These are phyloP conservation scores for Aporophyla lueneburgensis DNA, from an alignment of 2,888 invertebrate species.

Conservation along the genomic window DNA sequence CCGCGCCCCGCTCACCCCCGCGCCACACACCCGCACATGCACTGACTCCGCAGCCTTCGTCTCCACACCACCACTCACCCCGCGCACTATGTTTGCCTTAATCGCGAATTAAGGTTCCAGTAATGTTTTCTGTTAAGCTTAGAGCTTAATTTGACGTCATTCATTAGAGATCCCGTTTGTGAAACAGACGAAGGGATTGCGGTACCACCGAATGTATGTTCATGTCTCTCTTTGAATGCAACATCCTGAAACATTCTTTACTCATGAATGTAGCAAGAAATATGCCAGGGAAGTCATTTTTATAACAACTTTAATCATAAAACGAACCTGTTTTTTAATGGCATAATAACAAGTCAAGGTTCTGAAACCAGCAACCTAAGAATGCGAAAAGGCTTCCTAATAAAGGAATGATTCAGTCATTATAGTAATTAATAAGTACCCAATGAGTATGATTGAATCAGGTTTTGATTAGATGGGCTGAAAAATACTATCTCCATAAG, in stretches of 20 bases:
- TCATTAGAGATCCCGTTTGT: conserved; percentile 82
- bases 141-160: conserved; percentile 88
- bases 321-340: conserved; percentile 1
- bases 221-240: conserved; percentile 44
- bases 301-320: not conserved
- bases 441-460: not conserved
- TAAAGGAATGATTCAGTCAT: not conserved
- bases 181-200: conserved; percentile 73
- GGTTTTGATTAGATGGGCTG: not conserved
- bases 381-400: not conserved
- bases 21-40: conserved; percentile 83
- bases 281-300: not conserved
- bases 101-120: conserved; percentile 90
- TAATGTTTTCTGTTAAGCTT: conserved; percentile 89
- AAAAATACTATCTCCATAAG: not conserved
- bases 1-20: conserved; percentile 76
- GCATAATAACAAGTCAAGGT: conserved; percentile 13
- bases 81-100: conserved; percentile 90
- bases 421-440: not conserved
- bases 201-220: conserved; percentile 65
- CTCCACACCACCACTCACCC: conserved; percentile 89
- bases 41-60: conserved; percentile 87
- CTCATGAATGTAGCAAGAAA: conserved; percentile 17
- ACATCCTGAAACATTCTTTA: conserved; percentile 31
- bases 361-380: not conserved